Evolutionary conservation across 2,888 invertebrate species (phyloP).

Genomic region (Arenicola marina): DNA sequence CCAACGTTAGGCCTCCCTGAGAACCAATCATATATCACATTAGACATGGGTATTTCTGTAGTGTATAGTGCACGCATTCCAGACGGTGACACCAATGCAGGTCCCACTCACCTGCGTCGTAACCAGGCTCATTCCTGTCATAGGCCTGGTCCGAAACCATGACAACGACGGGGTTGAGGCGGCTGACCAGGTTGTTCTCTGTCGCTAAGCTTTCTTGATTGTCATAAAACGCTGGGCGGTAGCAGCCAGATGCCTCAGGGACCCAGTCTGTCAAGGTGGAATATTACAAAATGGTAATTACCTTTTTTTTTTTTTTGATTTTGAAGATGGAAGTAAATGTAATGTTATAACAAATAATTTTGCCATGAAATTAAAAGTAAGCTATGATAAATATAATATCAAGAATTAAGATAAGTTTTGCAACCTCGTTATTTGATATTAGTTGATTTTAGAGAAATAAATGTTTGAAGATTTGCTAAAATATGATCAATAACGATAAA

Average conservation of each 20-base stretch:
- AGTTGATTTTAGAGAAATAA: too few relatives aligned
- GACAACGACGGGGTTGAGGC: slow-evolving; percentile 9
- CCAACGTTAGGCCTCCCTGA: too few relatives aligned
- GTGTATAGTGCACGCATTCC: too few relatives aligned
- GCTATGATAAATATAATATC: not conserved
- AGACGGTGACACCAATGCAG: too few relatives aligned
- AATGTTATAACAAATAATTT: not conserved
- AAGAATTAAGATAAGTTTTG: too few relatives aligned
- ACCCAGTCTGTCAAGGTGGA: slow-evolving; percentile 5
- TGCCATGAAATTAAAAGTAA: not conserved
- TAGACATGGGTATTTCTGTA: too few relatives aligned
- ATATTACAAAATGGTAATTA: not conserved
- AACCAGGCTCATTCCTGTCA: not conserved
- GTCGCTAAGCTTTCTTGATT: not conserved
- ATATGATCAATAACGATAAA: too few relatives aligned
- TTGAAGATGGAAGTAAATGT: not conserved
- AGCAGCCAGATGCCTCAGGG: slow-evolving; percentile 8
- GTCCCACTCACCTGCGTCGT: slow-evolving; percentile 10
- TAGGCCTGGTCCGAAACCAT: slow-evolving; percentile 3
- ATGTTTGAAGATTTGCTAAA: too few relatives aligned
- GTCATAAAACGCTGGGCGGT: slow-evolving; percentile 12
- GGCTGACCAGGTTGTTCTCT: slow-evolving; percentile 10
- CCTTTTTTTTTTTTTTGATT: not conserved
- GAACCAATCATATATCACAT: too few relatives aligned
- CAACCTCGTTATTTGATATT: too few relatives aligned